phyloP scores from a whole-genome alignment of 2,888 invertebrate species.

The Microplitis deprimator region DNA sequence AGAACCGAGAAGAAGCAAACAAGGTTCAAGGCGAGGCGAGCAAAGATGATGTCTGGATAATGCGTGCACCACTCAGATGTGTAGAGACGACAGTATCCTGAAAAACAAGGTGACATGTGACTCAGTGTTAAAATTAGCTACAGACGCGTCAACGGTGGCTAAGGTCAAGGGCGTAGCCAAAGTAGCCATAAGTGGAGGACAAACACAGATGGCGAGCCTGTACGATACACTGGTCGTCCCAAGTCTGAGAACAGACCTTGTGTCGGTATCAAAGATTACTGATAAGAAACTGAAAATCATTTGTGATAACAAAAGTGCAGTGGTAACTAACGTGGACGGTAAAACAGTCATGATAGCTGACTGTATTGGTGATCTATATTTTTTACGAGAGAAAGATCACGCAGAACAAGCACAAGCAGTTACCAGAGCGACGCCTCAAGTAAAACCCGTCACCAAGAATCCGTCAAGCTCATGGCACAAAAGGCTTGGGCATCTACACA shows the following conservation, averaged over 20 bases:
- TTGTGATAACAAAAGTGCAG: slow-evolving; percentile 27
- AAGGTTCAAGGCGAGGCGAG: background rate
- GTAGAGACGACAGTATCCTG: slow-evolving; percentile 22
- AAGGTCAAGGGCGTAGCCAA: slow-evolving; percentile 21
- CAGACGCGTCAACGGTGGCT: slow-evolving; percentile 22
- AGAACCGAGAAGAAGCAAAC: no score
- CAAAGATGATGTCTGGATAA: slow-evolving; percentile 39
- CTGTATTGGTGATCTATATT: slow-evolving; percentile 37
- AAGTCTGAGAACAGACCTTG: slow-evolving; percentile 30
- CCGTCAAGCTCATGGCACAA: slow-evolving; percentile 33
- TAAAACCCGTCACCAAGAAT: slow-evolving; percentile 4
- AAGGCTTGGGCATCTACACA: slow-evolving; percentile 36
- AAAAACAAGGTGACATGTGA: background rate
- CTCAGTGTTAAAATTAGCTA: slow-evolving; percentile 31
- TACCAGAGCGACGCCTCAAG: slow-evolving; percentile 9
- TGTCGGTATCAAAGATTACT: slow-evolving; percentile 39
- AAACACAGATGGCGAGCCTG: slow-evolving; percentile 3
- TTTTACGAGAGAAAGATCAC: slow-evolving; percentile 13
- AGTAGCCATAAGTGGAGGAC: slow-evolving; percentile 17
- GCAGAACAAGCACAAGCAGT: background rate
- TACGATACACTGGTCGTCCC: slow-evolving; percentile 26
- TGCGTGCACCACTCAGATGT: slow-evolving; percentile 38
- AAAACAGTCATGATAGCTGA: slow-evolving; percentile 31
- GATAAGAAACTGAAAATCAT: slow-evolving; percentile 25
- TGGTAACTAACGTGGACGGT: slow-evolving; percentile 24